Percentiles rank a stretch among this genome's conserved stretches.
Conservation (phyloP, 2,888 invertebrate genomes). For the Eurytoma adleriae region DNA sequence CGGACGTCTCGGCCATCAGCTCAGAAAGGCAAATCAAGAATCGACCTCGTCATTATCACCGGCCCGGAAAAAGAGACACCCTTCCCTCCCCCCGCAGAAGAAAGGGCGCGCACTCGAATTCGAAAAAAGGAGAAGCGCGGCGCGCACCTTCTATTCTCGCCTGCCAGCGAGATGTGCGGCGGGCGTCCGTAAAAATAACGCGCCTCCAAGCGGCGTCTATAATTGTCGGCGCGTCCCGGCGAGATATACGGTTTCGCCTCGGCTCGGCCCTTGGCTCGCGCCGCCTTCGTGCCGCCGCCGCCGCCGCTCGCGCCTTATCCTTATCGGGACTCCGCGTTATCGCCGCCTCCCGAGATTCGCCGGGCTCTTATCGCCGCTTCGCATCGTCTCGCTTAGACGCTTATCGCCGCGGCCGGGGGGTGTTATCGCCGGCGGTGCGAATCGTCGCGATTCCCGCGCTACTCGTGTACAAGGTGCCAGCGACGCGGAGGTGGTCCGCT, state of each 20-base stretch:
- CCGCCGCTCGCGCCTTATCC: slow-evolving; percentile 13
- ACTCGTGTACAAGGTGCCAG: too few species aligned
- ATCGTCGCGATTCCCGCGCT: too few species aligned
- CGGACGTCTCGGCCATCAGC: too few species aligned
- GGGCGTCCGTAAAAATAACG: slow-evolving; percentile 40
- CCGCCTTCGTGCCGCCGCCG: background rate
- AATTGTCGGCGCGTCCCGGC: slow-evolving; percentile 30
- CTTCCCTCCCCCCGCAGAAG: too few species aligned
- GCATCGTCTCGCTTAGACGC: background rate
- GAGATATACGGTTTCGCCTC: slow-evolving; percentile 3
- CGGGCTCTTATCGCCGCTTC: background rate
- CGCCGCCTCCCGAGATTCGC: background rate
- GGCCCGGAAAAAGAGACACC: too few species aligned
- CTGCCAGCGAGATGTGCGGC: background rate
- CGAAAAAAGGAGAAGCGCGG: too few species aligned
- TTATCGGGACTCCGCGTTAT: slow-evolving; percentile 24
- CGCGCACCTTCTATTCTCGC: slow-evolving; percentile 38
- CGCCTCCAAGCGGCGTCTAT: slow-evolving; percentile 16
- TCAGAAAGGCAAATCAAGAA: too few species aligned
- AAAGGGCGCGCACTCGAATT: too few species aligned
- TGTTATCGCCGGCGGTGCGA: slow-evolving; percentile 7
- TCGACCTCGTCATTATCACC: too few species aligned
- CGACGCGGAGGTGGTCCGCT: too few species aligned
- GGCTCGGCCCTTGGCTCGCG: background rate
- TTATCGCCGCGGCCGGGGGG: slow-evolving; percentile 9